These are phyloP conservation scores for Cepphus grylle DNA, from an alignment of 2,113 vertebrate genomes.

Conservation along the genomic window DNA sequence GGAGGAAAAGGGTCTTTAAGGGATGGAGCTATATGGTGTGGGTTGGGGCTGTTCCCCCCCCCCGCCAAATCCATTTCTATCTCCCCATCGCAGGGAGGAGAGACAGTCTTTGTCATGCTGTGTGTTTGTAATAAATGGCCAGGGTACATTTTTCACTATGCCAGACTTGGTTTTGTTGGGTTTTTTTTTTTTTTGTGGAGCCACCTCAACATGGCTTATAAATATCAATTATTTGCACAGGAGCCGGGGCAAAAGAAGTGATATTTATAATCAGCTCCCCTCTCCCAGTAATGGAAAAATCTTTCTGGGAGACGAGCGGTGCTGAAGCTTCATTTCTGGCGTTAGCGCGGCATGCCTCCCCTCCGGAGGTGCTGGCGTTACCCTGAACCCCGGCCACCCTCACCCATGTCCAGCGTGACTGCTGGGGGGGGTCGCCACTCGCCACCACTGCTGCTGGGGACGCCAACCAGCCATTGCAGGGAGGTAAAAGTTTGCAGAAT, in stretches of 20 bases:
- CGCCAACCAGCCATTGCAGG: conserved; percentile 24
- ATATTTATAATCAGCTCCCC: not conserved
- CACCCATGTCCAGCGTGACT: not conserved
- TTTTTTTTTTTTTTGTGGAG: not conserved
- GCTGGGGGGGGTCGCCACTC: not conserved
- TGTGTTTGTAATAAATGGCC: not conserved
- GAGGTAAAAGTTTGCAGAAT: conserved; percentile 5
- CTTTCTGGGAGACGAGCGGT: not conserved
- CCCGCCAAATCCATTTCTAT: not conserved
- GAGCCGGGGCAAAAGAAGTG: not conserved
- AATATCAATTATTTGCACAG: not conserved
- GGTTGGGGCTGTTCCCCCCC: not conserved
- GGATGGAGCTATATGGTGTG: not conserved
- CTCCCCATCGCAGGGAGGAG: not conserved
- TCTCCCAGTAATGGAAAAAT: not conserved
- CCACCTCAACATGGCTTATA: not conserved
- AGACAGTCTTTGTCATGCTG: not conserved
- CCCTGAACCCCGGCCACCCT: not conserved
- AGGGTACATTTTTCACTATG: not conserved
- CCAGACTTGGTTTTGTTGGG: not conserved
- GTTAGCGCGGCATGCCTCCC: not conserved
- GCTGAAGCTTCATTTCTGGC: not conserved
- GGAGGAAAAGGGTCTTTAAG: conserved; percentile 47
- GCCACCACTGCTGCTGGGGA: not conserved
- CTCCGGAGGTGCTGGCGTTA: not conserved